Percentiles rank a stretch among this genome's conserved stretches.
Conservation (phyloP, 2,113 vertebrate genomes). For the Zosterops borbonicus region DNA sequence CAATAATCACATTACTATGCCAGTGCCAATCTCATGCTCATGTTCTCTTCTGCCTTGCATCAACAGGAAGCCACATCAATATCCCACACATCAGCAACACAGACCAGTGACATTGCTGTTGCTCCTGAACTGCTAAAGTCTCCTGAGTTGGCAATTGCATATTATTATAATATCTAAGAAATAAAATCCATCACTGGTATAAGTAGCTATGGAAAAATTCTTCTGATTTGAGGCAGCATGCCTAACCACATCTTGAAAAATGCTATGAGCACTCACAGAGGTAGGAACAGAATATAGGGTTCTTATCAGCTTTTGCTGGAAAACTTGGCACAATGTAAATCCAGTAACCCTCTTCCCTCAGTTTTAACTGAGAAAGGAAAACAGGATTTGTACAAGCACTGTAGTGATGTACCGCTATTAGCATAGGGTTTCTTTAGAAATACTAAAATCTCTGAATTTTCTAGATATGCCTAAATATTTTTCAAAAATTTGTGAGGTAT, state of each 20-base stretch:
- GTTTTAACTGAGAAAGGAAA: neutral
- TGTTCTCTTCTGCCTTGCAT: neutral
- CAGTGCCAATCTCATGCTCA: neutral
- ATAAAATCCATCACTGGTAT: neutral
- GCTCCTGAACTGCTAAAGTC: neutral
- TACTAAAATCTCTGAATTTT: neutral
- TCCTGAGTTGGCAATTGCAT: neutral
- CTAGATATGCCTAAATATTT: neutral
- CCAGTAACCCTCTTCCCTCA: neutral
- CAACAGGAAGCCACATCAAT: neutral
- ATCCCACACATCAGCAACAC: neutral
- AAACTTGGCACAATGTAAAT: neutral
- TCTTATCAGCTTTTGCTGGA: neutral
- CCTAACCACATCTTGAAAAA: neutral
- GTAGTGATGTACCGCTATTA: neutral
- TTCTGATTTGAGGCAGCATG: neutral
- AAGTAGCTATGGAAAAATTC: neutral
- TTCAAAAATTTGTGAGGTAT: neutral
- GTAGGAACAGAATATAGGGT: neutral
- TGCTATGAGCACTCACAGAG: neutral
- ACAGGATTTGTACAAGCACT: neutral
- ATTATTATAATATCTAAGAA: neutral
- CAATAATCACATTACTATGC: neutral
- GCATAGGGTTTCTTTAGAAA: accelerated
- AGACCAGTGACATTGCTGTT: neutral